Base-by-base conservation (phyloP, 1,140 invertebrate species). In the Drosophila tropicalis region DNA sequence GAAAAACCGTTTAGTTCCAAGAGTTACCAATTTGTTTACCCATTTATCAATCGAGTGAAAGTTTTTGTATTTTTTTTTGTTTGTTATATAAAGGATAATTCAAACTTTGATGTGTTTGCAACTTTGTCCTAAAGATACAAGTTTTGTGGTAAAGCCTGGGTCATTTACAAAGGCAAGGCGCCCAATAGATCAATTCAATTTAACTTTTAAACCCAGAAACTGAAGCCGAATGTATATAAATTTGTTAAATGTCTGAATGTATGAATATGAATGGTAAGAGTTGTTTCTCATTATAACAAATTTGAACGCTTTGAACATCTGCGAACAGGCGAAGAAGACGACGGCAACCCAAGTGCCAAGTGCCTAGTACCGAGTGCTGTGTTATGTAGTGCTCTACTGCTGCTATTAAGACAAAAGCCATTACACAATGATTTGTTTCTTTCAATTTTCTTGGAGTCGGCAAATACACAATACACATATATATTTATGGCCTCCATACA, bases 381-480 rank as follows among this genome's bases (percentile, higher is more conserved):
- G 29, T 29, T 29, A 29, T 29, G 29, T 29, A 29, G 29, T 29
- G 29, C 29, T 29, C 5, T 29, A 25, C 12, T 15, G n/a, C 29
- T 10, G 0, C 36, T 41, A 13, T 22, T 36, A 51, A n/a, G 56
- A 58, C 32, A 19, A n/a, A 22, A 67, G 72, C 73, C 69, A 64
- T 76, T 76, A 76, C 66, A 55, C 66, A 76, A 77, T 77, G 74
- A 77, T 77, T 77, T 77, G 73, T 77, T 76, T 77, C 73, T 76
- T 77, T 77, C 74, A 76, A 76, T 77, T 71, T 76, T 47, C 67
- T 36, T 15, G 7, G 32, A 36, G 56, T 22, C 44, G 15, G 44
- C 2, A 22, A 47, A 13, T 4, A 51, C 19, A 51, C 19, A 51
- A 47, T 17, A 17, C 15, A 47, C 15, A 51, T 22, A 51, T 51